Base-by-base conservation (phyloP, 1,140 invertebrate species). In the Rhyacophila brunnea region DNA sequence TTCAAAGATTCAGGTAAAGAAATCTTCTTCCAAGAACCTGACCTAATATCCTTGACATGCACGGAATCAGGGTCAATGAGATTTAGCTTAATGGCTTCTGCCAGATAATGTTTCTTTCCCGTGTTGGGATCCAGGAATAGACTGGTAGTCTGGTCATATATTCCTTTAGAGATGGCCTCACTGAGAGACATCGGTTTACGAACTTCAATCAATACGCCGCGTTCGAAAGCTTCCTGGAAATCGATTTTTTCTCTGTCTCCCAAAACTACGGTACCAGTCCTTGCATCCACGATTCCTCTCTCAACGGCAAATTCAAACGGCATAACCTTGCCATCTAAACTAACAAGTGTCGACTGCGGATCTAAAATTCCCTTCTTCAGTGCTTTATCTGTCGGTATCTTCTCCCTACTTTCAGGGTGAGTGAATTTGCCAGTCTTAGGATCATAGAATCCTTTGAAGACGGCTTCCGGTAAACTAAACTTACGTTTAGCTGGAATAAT, bases 361-460 rank as follows among this genome's bases (percentile, higher is more conserved):
- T 93, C 90, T 68, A 95, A 84, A 51, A 92, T 82, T 32, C 91
- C 89, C 68, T 85, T 84, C 69, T 86, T 84, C 65, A 92, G 87
- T 40, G 90, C 90, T 64, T 84, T 80, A 73, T 90, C 85, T 38
- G 87, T 87, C 53, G 86, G 85, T 35, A 94, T 72, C 68, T 86
- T 86, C 73, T 90, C 89, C 67, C 85, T 85, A 14, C 84, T 85
- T 66, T 87, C 83, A 6, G 85, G 81, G 70, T 84, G 83, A 6
- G 84, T 83, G 66, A 91, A 87, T 60, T 86, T 83, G 15, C 89
- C 89, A 9, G 85, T 86, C 51, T 83, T 81, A 1, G 86, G 84
- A 72, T 87, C 85, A 65, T 92, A 90, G 50, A 90, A 85, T n/a
- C 92, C 91, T 76, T 91, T 90, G 66, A 89, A 90, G 6, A 95